These are phyloP conservation scores for Imbricaverruca yamaguchii DNA, from an alignment of 2,888 invertebrate genomes.

Conservation along the genomic window DNA sequence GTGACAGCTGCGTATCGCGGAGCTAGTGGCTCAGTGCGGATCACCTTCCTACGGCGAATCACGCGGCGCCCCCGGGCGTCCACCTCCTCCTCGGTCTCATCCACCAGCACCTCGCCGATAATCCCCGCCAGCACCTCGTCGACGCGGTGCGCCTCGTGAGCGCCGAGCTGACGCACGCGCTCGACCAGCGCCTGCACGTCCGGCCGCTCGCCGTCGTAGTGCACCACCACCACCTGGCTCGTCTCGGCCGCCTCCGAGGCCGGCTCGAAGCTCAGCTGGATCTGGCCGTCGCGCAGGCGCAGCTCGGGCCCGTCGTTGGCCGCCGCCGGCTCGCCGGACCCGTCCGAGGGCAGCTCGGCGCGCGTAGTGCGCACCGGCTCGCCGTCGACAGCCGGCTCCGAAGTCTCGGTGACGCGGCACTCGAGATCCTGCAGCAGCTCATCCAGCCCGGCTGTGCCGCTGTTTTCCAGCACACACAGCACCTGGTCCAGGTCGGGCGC, in stretches of 20 bases:
- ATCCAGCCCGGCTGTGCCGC: neutral
- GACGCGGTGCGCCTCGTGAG: neutral
- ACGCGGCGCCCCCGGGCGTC: neutral
- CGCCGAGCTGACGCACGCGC: neutral
- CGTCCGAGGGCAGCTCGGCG: neutral
- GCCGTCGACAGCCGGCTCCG: conserved; percentile 2
- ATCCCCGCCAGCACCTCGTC: neutral
- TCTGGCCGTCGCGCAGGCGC: conserved; percentile 10
- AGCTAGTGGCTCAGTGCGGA: neutral
- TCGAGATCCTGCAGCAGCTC: neutral
- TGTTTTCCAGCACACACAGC: conserved; percentile 10
- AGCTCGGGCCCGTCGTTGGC: neutral
- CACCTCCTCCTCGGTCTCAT: neutral
- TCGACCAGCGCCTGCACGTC: conserved; percentile 14
- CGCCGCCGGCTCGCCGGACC: neutral
- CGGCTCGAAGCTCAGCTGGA: neutral
- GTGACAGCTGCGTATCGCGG: neutral
- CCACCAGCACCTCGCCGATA: neutral
- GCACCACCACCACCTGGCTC: neutral
- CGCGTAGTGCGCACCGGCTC: conserved; percentile 13
- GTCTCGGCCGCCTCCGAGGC: neutral
- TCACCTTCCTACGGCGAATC: neutral
- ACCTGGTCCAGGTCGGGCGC: conserved; percentile 11
- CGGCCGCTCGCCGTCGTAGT: neutral
- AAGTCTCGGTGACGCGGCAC: neutral